Base-by-base conservation (phyloP, 1,140 invertebrate species). In the Drepana arcuata region DNA sequence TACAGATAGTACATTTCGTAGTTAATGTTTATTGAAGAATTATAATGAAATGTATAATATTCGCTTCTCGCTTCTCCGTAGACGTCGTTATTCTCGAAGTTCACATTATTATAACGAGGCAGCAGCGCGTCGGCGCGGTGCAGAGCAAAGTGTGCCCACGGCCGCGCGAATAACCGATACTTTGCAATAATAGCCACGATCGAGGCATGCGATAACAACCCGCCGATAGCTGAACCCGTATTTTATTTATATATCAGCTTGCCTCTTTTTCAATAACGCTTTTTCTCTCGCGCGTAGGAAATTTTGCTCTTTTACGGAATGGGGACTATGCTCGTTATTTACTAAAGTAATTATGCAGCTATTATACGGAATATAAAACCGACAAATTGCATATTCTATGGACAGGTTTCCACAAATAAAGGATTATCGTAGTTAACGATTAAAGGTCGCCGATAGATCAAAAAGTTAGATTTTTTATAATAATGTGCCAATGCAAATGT, bases 61-160 rank as follows among this genome's bases (percentile, higher is more conserved):
- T 59, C 44, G 49, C 57, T 55, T 26, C 52, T 32, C 32, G 44
- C 64, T 31, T 54, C 72, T 79, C 77, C 49, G 60, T 54, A 62
- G 72, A 67, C 57, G 65, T 53, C 61, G 49, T 58, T 69, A 63
- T 71, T 70, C 72, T 61, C 63, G 62, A 78, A 75, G 72, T 82
- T 82, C 77, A 78, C 77, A 79, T 82, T 82, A 82, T 82, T 79
- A 82, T 82, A 82, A 82, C 74, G 69, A 82, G 74, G 60, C 60
- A 56, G 65, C 64, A 69, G 66, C 72, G 47, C 48, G 63, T 36
- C 60, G 71, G 59, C 42, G 28, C 45, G 36, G 50, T 69, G 74
- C 77, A 82, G 69, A 72, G 72, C 63, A 79, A 82, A 82, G 58
- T 82, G 72, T 70, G 71, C 72, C 67, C 67, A 78, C 66, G 58